Evolutionary conservation across 2,797 vertebrate genomes (phyloP), one percentile per base, ranked within the genome.

Genomic region (Onychomys torridus): DNA sequence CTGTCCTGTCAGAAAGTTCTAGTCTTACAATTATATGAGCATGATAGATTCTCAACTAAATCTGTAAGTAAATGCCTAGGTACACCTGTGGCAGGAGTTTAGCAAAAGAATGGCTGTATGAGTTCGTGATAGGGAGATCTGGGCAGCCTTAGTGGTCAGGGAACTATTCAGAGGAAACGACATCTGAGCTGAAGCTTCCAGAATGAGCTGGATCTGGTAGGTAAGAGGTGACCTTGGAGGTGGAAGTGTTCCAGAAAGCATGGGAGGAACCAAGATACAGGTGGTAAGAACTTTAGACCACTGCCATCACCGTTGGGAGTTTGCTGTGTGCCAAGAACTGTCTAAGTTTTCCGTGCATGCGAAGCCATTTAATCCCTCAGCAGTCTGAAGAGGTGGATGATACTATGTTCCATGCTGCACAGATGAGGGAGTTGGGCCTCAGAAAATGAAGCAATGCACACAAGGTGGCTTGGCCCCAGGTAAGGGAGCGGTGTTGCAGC

Each of bases 281-380:
- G 75, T 27, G 76, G 19, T 6, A 23, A 34, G 65, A 90, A 55
- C 61, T 57, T n/a, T 19, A 11, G 43, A 81, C 2, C 57, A 32
- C 5, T 69, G 63, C 25, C 52, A 25, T 46, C 40, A 32, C 11
- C 23, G 61, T 6, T 52, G 49, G 16, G 3, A 37, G 40, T 49
- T 88, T 40, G n/a, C 23, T 81, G 27, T n/a, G 55, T 95, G 57
- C n/a, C 13, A 55, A 77, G 55, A 85, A 25, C 46, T 82, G 65
- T 71, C n/a, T 37, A 73, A 61, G 40, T 16, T 46, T 14, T 94
- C 76, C 84, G 61, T 2, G 29, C 49, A 52, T 55, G 21, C 40
- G 21, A 93, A 59, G 16, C 82, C 17, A 34, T 84, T 90, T 90
- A 84, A 91, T 76, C 52, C 81, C 52, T 37, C 19, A 93, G 83